phyloP scores from a whole-genome alignment of 2,113 vertebrate genomes.

The Danionella cerebrum region DNA sequence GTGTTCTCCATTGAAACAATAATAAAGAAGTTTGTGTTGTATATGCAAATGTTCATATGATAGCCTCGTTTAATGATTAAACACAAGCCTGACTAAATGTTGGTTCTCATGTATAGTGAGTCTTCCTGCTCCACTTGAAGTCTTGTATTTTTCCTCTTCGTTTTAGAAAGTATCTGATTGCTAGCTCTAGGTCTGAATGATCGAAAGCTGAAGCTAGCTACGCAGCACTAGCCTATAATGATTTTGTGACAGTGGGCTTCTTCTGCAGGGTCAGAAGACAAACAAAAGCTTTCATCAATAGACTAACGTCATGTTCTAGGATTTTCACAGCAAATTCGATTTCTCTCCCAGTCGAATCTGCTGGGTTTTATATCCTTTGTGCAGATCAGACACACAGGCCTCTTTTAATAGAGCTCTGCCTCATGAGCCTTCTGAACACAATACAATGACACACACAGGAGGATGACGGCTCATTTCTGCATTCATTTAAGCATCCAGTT shows the following conservation, averaged over 20 bases:
- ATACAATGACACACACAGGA: neutral
- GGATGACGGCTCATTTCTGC: constrained; percentile 3
- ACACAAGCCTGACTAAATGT: no score
- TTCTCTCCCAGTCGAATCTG: neutral
- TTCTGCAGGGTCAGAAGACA: neutral
- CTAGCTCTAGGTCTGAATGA: constrained; percentile 7
- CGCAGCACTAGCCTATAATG: neutral
- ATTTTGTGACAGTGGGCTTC: constrained; percentile 14
- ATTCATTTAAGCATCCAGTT: constrained; percentile 5
- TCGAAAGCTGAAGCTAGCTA: neutral
- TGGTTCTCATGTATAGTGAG: no score
- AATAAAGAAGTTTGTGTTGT: no score
- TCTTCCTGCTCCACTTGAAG: neutral
- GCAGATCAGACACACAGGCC: neutral
- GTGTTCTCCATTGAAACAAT: no score
- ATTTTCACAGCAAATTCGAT: constrained; percentile 17
- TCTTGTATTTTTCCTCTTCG: neutral
- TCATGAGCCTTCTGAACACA: neutral
- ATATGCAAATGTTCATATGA: no score
- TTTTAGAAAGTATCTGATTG: neutral
- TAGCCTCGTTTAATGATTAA: no score
- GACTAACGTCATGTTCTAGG: neutral
- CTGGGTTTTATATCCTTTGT: constrained; percentile 13
- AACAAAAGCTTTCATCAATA: constrained; percentile 15
- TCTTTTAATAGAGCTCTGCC: constrained; percentile 12